These are phyloP conservation scores for Chelonia mydas DNA, from an alignment of 2,797 vertebrate genomes.

Conservation along the genomic window DNA sequence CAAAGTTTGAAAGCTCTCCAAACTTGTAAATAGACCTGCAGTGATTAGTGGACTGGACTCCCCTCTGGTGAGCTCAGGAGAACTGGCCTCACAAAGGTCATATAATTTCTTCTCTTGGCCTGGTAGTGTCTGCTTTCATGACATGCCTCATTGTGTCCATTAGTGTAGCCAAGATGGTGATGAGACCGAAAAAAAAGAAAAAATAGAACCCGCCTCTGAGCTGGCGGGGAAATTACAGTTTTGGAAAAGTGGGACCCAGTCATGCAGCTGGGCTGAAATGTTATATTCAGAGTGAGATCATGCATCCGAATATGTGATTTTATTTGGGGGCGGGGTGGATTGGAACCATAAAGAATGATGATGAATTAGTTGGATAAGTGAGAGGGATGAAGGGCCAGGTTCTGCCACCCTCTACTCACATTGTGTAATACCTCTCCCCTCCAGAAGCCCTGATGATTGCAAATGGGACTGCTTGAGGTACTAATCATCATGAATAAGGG, in stretches of 20 bases:
- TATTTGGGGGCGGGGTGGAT: slow-evolving; percentile 45
- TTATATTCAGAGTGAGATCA: slow-evolving; percentile 58
- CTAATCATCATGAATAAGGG: not conserved
- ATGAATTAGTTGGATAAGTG: slow-evolving; percentile 41
- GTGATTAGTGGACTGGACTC: slow-evolving; percentile 69
- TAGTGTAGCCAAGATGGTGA: slow-evolving; percentile 63
- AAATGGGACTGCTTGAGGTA: accelerated
- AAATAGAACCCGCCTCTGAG: slow-evolving; percentile 18
- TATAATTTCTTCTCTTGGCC: slow-evolving; percentile 68
- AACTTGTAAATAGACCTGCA: slow-evolving; percentile 68
- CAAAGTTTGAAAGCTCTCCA: slow-evolving; percentile 71
- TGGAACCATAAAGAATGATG: slow-evolving; percentile 23
- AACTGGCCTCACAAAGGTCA: slow-evolving; percentile 59
- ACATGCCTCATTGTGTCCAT: slow-evolving; percentile 41
- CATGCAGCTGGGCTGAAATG: slow-evolving; percentile 61
- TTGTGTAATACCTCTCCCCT: not conserved
- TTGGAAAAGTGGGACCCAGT: slow-evolving; percentile 24
- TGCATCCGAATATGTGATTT: slow-evolving; percentile 63
- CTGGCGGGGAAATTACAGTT: slow-evolving; percentile 58
- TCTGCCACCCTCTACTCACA: not conserved
- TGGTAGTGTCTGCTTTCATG: slow-evolving; percentile 20
- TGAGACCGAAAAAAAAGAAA: not conserved
- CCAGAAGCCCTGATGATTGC: not conserved
- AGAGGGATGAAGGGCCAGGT: not conserved
- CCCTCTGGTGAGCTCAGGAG: slow-evolving; percentile 59